Percentiles rank a stretch among this genome's conserved stretches.
Conservation (phyloP, 2,888 invertebrate genomes). For the Diarsia mendica region DNA sequence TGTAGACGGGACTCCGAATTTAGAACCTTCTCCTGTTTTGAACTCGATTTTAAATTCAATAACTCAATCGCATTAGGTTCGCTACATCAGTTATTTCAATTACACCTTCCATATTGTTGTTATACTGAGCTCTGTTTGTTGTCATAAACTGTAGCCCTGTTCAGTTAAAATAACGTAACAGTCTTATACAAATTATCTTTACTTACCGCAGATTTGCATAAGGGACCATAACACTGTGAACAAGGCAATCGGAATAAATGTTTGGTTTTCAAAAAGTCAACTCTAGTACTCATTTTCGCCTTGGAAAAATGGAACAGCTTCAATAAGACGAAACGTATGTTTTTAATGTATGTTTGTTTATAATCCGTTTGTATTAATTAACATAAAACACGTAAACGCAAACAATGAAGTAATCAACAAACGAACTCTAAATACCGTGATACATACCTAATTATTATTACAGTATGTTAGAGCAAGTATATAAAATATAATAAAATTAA, state of each 20-base stretch:
- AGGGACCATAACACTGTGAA: slow-evolving; percentile 66
- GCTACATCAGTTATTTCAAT: neutral
- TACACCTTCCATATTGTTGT: neutral
- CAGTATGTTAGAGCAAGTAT: no score
- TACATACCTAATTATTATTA: no score
- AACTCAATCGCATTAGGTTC: neutral
- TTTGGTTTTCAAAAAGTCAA: neutral
- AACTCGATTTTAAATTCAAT: neutral
- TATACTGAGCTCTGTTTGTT: neutral
- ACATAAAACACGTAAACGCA: no score
- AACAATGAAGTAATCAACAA: no score
- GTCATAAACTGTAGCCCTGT: neutral
- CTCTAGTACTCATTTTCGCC: neutral
- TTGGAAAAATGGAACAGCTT: neutral
- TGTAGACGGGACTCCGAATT: no score
- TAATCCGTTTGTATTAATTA: no score
- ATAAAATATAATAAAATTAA: no score
- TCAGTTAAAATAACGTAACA: neutral
- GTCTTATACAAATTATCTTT: slow-evolving; percentile 1
- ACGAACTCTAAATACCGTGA: no score
- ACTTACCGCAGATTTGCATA: slow-evolving; percentile 68
- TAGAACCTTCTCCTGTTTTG: no score
- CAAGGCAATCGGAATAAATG: neutral
- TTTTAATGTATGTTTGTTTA: no score
- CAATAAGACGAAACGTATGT: neutral